These are phyloP conservation scores for Centropus bengalensis DNA, from an alignment of 2,113 vertebrate genomes.

Conservation along the genomic window DNA sequence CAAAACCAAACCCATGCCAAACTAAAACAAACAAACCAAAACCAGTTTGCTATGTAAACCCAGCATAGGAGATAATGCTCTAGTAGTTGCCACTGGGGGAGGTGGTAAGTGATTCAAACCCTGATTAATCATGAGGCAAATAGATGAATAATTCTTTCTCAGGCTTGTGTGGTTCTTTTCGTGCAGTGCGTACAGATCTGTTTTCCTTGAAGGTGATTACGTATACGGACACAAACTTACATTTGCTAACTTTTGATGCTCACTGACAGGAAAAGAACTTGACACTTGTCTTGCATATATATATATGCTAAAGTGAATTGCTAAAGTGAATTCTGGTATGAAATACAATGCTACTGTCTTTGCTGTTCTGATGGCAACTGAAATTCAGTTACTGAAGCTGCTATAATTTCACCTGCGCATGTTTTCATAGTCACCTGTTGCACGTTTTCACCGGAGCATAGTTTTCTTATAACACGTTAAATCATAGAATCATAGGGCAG, in stretches of 20 bases:
- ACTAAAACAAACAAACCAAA: no score
- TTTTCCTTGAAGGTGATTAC: background rate
- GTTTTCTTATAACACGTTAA: background rate
- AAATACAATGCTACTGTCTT: background rate
- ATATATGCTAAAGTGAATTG: no score
- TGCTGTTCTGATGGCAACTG: background rate
- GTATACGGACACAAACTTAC: rapidly evolving
- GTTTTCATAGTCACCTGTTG: background rate
- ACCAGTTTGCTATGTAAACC: background rate
- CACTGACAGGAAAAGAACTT: background rate
- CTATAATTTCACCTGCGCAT: background rate
- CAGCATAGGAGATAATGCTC: background rate
- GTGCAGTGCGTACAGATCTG: rapidly evolving
- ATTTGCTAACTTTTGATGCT: background rate
- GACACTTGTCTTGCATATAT: background rate
- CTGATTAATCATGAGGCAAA: background rate
- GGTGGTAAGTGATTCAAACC: background rate
- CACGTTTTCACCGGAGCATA: background rate
- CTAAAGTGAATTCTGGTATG: background rate
- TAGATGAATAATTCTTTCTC: background rate
- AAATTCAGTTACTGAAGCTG: background rate
- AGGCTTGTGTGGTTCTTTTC: background rate
- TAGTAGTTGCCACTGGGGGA: background rate
- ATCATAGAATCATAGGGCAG: no score
- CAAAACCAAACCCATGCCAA: no score